These are phyloP conservation scores for Magallana nippona DNA, from an alignment of 2,888 invertebrate genomes.

Conservation along the genomic window DNA sequence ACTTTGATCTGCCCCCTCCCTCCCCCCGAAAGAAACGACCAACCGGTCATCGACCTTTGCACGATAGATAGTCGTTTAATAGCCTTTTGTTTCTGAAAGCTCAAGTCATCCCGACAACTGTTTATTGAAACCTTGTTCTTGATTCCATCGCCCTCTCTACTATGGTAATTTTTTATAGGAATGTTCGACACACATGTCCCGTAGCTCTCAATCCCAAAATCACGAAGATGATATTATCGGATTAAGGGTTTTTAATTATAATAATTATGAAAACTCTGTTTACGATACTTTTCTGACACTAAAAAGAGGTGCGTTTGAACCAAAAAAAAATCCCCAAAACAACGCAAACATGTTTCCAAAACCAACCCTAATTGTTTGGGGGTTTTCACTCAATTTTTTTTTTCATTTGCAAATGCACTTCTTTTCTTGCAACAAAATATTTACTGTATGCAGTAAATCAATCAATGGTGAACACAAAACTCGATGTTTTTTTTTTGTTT, in stretches of 20 bases:
- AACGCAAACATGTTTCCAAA: slow-evolving; percentile 1
- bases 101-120: no score
- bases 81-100: no score
- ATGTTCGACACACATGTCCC: neutral
- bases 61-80: neutral
- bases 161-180: neutral
- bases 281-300: neutral
- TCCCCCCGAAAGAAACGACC: neutral
- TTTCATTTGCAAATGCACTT: neutral
- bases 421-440: neutral
- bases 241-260: slow-evolving; percentile 6
- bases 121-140: no score
- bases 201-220: neutral
- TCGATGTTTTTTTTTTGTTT: neutral
- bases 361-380: neutral
- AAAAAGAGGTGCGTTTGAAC: neutral
- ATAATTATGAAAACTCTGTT: slow-evolving; percentile 10
- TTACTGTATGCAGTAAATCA: slow-evolving; percentile 5
- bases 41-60: slow-evolving; percentile 4
- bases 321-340: no score
- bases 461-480: neutral
- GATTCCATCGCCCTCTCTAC: no score
- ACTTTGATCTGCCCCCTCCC: no score
- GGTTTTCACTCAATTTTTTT: neutral
- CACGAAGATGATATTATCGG: neutral